Percentiles rank a stretch among this genome's conserved stretches.
These are phyloP conservation scores for Cyrtodaria siliqua DNA, from an alignment of 2,888 invertebrate genomes.

Conservation along the genomic window DNA sequence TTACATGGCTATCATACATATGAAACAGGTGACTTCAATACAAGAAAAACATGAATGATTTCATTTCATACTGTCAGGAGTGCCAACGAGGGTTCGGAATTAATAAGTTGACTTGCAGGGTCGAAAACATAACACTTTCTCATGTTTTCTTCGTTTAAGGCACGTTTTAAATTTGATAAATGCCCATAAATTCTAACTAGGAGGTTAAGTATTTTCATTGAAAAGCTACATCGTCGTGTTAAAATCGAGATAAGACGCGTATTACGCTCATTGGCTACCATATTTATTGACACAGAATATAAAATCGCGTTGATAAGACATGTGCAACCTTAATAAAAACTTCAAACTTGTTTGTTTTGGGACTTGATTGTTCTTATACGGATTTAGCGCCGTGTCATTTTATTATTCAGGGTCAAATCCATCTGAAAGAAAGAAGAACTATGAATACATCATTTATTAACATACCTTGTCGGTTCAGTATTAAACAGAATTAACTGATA, in stretches of 20 bases:
- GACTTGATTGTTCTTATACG: conserved; percentile 18
- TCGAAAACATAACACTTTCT: too few species aligned
- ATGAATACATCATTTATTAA: background rate
- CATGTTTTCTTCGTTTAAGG: conserved; percentile 9
- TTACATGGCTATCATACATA: too few species aligned
- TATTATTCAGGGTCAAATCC: conserved; percentile 24
- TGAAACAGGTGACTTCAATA: too few species aligned
- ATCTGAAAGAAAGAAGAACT: background rate
- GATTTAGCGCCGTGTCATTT: conserved; percentile 29
- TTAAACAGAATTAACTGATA: too few species aligned
- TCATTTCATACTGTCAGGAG: too few species aligned
- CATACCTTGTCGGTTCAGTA: background rate
- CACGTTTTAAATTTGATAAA: conserved; percentile 46
- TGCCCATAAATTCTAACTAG: conserved; percentile 6
- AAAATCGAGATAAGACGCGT: conserved; percentile 32
- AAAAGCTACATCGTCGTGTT: conserved; percentile 32
- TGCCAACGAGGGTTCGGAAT: too few species aligned
- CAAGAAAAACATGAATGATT: too few species aligned
- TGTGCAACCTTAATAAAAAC: conserved; percentile 44
- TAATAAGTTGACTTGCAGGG: background rate
- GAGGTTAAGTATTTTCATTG: conserved; percentile 29
- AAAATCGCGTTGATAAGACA: conserved; percentile 50
- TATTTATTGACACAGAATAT: conserved; percentile 45
- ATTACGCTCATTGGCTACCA: conserved; percentile 37
- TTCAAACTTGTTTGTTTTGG: conserved; percentile 47